These are phyloP conservation scores for Agrotis clavis DNA, from an alignment of 2,888 invertebrate genomes.

Conservation along the genomic window DNA sequence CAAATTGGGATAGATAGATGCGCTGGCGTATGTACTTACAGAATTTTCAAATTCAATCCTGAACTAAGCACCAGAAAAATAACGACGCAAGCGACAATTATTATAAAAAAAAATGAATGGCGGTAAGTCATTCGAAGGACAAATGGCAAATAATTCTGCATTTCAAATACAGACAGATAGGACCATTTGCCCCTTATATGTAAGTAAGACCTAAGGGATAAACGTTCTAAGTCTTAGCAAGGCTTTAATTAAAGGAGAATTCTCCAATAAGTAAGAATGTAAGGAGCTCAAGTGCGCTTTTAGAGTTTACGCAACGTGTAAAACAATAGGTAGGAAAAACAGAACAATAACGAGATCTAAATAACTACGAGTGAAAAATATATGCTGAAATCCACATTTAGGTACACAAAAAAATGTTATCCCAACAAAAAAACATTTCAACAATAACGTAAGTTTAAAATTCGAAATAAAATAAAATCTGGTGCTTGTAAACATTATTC, in stretches of 20 bases:
- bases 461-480: too few species aligned
- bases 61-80: background rate
- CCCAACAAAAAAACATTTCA: too few species aligned
- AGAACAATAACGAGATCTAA: too few species aligned
- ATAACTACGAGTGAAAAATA: too few species aligned
- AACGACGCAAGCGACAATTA: background rate
- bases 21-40: too few species aligned
- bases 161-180: constrained; percentile 1
- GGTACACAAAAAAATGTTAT: too few species aligned
- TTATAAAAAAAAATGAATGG: background rate
- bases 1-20: too few species aligned
- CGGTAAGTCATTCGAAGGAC: background rate
- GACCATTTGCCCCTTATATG: constrained; percentile 5
- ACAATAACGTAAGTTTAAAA: too few species aligned
- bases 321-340: background rate
- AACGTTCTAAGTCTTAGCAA: background rate
- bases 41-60: background rate
- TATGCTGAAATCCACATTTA: too few species aligned
- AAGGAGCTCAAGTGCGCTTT: background rate
- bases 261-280: background rate
- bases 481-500: too few species aligned
- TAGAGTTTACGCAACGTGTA: background rate
- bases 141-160: constrained; percentile 10
- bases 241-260: constrained; percentile 27
- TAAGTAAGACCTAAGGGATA: background rate